A percentile compares a stretch with the other conserved stretches of the same genome.
Conservation (phyloP, 2,888 invertebrate genomes). For the Prionchulus punctatus region DNA sequence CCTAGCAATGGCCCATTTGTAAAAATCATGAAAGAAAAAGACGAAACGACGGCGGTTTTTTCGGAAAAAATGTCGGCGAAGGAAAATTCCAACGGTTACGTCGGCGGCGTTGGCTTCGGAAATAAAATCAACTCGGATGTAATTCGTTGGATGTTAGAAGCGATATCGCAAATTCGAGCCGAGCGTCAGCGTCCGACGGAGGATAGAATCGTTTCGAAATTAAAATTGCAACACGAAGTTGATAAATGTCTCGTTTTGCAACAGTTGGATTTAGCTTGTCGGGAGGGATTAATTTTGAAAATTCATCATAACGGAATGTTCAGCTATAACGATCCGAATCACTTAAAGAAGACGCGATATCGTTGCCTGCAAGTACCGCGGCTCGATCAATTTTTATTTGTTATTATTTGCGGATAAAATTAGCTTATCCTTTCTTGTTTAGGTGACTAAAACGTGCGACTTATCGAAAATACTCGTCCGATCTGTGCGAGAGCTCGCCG, state of each 20-base stretch:
- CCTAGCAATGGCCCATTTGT: too few relatives aligned
- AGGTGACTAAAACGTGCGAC: neutral
- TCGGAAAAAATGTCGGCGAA: too few relatives aligned
- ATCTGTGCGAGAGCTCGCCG: neutral
- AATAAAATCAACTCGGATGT: neutral
- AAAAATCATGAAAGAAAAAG: too few relatives aligned
- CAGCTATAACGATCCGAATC: constrained; percentile 1
- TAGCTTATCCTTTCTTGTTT: neutral
- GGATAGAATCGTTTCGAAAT: neutral
- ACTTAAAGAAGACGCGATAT: neutral
- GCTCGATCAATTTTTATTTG: neutral
- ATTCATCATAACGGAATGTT: neutral
- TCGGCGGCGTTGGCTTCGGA: too few relatives aligned
- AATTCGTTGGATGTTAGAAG: neutral
- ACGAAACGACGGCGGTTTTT: too few relatives aligned
- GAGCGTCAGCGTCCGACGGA: neutral
- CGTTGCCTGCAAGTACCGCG: neutral
- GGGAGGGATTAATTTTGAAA: neutral
- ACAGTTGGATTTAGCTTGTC: neutral
- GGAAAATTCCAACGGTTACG: neutral
- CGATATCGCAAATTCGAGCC: neutral
- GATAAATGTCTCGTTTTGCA: neutral
- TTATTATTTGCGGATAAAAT: neutral
- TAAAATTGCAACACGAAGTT: neutral
- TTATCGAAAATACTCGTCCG: neutral